These are phyloP conservation scores for Netelia fuscicornis DNA, from an alignment of 2,888 invertebrate species.

Conservation along the genomic window DNA sequence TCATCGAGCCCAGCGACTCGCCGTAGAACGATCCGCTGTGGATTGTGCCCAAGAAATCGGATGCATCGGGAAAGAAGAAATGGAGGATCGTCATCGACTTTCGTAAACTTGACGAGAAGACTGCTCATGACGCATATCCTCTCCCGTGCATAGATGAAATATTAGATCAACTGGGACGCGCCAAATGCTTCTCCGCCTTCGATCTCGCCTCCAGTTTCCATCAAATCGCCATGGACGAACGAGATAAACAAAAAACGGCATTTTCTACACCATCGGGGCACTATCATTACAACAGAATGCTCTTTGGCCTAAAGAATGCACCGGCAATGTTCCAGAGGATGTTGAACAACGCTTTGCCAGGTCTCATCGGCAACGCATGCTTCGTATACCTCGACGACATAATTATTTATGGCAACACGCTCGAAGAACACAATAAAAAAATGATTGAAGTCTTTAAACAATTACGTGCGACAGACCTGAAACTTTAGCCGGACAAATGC, in stretches of 20 bases:
- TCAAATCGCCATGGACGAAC: slow-evolving; percentile 4
- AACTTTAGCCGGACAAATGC: background rate
- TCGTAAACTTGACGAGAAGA: background rate
- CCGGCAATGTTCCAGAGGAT: slow-evolving; percentile 15
- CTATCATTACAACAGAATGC: slow-evolving; percentile 23
- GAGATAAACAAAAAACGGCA: background rate
- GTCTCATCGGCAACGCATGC: slow-evolving; percentile 8
- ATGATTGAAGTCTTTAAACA: too few relatives aligned
- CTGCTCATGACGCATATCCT: background rate
- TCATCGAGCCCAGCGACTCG: too few relatives aligned
- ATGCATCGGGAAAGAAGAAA: too few relatives aligned
- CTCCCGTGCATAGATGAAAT: slow-evolving; percentile 17
- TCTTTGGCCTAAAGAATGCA: slow-evolving; percentile 5
- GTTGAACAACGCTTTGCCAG: slow-evolving; percentile 16
- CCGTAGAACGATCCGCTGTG: too few relatives aligned
- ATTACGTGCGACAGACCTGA: too few relatives aligned
- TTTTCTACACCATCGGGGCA: slow-evolving; percentile 11
- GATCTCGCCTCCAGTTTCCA: slow-evolving; percentile 13
- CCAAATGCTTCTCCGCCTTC: slow-evolving; percentile 14
- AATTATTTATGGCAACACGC: too few relatives aligned
- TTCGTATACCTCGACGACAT: too few relatives aligned
- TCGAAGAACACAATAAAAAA: too few relatives aligned
- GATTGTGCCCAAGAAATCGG: too few relatives aligned
- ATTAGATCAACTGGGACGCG: slow-evolving; percentile 10
- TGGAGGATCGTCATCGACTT: too few relatives aligned